phyloP scores from a whole-genome alignment of 2,888 invertebrate species.

The Drosophila conformis region DNA sequence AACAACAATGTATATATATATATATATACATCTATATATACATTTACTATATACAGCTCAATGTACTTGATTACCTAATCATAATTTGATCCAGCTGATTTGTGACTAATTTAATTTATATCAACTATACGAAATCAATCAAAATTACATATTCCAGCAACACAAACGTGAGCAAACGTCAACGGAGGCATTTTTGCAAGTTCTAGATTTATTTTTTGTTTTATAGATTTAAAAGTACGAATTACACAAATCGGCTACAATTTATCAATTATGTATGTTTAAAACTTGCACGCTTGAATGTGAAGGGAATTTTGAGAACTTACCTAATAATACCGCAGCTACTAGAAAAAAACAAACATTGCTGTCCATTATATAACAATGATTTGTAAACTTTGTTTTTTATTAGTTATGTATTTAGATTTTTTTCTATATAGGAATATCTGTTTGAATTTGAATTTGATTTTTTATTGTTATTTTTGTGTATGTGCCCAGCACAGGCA shows the following conservation, averaged over 20 bases:
- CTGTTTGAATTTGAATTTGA: constrained; percentile 44
- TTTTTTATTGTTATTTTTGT: constrained; percentile 9
- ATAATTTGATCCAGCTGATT: constrained; percentile 43
- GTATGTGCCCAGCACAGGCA: constrained; percentile 27
- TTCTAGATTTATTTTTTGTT: constrained; percentile 10
- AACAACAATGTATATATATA: constrained; percentile 14
- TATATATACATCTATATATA: constrained; percentile 19
- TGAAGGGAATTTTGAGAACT: constrained; percentile 35
- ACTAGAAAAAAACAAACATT: background rate
- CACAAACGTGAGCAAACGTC: constrained; percentile 7
- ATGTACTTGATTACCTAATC: constrained; percentile 45
- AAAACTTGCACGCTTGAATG: constrained; percentile 65
- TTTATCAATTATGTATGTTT: constrained; percentile 31
- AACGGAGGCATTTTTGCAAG: constrained; percentile 66
- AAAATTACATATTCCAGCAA: constrained; percentile 21
- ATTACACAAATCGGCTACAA: constrained; percentile 10
- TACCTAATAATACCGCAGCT: constrained; percentile 5
- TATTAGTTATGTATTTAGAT: constrained; percentile 16
- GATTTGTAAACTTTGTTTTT: constrained; percentile 39
- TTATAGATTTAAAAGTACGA: constrained; percentile 12
- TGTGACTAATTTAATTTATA: constrained; percentile 76
- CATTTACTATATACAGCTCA: constrained; percentile 29
- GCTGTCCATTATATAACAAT: constrained; percentile 13
- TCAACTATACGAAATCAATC: constrained; percentile 10
- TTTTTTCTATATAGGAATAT: constrained; percentile 23